These are phyloP conservation scores for Fulmarus glacialis DNA, from an alignment of 2,113 vertebrate genomes.

Conservation along the genomic window DNA sequence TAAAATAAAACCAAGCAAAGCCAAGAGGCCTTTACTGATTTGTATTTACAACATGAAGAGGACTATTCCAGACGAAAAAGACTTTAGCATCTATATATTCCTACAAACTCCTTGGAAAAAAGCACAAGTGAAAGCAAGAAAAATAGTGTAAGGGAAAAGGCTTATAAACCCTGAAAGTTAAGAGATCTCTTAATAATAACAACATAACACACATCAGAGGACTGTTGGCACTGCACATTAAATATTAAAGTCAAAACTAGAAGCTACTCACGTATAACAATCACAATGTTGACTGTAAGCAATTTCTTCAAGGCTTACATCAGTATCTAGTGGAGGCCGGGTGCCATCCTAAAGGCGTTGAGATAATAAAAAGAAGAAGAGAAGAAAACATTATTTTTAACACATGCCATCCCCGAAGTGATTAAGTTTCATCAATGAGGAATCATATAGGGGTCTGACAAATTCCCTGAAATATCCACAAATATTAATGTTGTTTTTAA, in stretches of 20 bases:
- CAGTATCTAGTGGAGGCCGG: slow-evolving; percentile 80
- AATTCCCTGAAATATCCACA: not conserved
- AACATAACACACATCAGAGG: not conserved
- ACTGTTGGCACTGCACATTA: not conserved
- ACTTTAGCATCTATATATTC: not conserved
- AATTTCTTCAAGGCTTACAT: slow-evolving; percentile 86
- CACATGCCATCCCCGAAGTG: not conserved
- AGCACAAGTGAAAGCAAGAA: not conserved
- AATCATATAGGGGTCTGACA: not conserved
- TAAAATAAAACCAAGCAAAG: not conserved
- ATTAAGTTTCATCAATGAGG: not conserved
- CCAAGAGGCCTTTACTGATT: not conserved
- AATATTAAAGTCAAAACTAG: not conserved
- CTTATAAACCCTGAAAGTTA: not conserved
- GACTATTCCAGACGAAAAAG: not conserved
- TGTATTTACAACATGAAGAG: not conserved
- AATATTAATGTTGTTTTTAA: not conserved
- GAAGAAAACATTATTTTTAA: not conserved
- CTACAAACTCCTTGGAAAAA: not conserved
- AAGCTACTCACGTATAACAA: slow-evolving; percentile 87
- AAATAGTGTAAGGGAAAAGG: not conserved
- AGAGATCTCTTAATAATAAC: not conserved
- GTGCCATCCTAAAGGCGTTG: slow-evolving; percentile 80
- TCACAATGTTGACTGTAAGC: slow-evolving; percentile 83
- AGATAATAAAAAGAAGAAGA: not conserved